Evolutionary conservation across 2,888 invertebrate species (phyloP), one percentile per base, ranked within the genome.

Genomic region (Amphipyra berbera): DNA sequence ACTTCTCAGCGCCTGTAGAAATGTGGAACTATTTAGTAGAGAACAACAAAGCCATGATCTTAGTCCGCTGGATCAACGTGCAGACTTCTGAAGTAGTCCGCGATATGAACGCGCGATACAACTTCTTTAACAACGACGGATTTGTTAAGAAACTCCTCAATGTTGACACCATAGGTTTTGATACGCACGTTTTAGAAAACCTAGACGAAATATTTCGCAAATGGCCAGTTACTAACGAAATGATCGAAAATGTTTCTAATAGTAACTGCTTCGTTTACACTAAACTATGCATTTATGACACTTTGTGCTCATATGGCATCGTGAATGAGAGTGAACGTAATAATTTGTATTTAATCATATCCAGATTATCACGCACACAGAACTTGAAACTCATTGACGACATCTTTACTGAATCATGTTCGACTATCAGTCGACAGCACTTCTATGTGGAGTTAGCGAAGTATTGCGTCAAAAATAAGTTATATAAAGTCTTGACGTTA

Each of bases 21-120:
- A 93, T 96, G 76, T 97, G 97, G 97, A 93, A 95, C 75, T 95
- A 95, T 82, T 89, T 97, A 59, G 82, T 97, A 54, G 89, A 93
- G 54, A 94, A 95, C 71, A 96, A 96, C 78, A 95, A 96, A 82
- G 92, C 95, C 1, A 95, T 96, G 87, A 89, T 96, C 61, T 82
- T 97, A 57, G 92, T 94, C 61, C 88, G 93, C 41, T 97, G 97
- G 97, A 96, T 97, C 61, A 95, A 96, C 73, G 87, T 95, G 3
- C 94, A 95, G 68, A 96, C 93, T 63, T 94, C 93, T 2, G 93
- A 95, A 80, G 91, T 94, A 0, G 94, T 94, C 9, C 86, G 95
- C 12, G 95, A 94, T 58, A 92, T 93, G 91, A 95, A 95, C 76
- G 90, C 93, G 0, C 85, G 93, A 1, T 93, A 92, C 58, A 93